These are phyloP conservation scores for Discoglossus pictus DNA, from an alignment of 2,797 vertebrate genomes.

Conservation along the genomic window DNA sequence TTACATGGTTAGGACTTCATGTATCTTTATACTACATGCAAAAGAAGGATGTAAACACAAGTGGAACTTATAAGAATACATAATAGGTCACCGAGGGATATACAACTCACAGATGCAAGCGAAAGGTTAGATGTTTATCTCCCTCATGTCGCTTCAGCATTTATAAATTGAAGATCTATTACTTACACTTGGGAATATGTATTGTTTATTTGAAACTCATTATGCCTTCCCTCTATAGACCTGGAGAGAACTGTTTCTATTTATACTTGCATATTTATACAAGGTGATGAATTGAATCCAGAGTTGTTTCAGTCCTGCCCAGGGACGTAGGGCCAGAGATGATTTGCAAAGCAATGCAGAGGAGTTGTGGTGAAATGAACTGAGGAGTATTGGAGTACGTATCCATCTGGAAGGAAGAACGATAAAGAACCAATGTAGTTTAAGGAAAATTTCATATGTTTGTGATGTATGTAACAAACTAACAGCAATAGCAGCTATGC, in stretches of 20 bases:
- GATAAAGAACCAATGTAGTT: too few relatives aligned
- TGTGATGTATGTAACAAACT: too few relatives aligned
- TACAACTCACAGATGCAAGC: conserved; percentile 45
- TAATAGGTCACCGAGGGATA: conserved; percentile 52
- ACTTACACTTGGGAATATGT: conserved; percentile 46
- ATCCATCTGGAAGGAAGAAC: too few relatives aligned
- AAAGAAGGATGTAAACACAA: conserved; percentile 44
- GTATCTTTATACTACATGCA: conserved; percentile 30
- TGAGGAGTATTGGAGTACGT: too few relatives aligned
- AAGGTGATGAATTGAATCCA: conserved; percentile 48
- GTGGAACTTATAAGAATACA: conserved; percentile 47
- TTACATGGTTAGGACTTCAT: conserved; percentile 45
- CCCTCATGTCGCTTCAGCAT: conserved; percentile 48
- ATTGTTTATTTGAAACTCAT: conserved; percentile 53
- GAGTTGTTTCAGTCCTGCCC: conserved; percentile 27
- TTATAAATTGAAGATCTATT: conserved; percentile 52
- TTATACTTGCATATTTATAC: conserved; percentile 49
- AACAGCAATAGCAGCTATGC: too few relatives aligned
- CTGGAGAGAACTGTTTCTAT: conserved; percentile 44
- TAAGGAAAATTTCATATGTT: too few relatives aligned
- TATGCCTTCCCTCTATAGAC: conserved; percentile 42
- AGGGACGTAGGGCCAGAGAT: conserved; percentile 5
- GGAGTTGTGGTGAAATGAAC: too few relatives aligned
- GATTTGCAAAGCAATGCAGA: not conserved
- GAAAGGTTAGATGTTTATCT: conserved; percentile 52